Percentiles rank a stretch among this genome's conserved stretches.
Evolutionary conservation across 2,797 vertebrate species (phyloP).

Genomic region (Scomberomorus guttatus): DNA sequence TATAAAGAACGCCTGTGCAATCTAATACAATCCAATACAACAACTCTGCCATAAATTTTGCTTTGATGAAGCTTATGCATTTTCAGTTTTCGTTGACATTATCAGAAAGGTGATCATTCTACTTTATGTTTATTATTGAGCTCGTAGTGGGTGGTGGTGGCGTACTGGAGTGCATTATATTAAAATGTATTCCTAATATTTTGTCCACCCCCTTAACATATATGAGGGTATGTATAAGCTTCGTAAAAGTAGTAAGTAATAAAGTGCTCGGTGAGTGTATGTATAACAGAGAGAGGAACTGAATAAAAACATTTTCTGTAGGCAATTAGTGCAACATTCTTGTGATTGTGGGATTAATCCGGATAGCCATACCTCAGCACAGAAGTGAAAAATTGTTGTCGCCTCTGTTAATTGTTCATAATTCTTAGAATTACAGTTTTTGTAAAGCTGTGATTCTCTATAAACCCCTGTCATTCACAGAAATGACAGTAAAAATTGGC

Average conservation of each 20-base stretch:
- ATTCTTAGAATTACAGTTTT: neutral
- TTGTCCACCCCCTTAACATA: neutral
- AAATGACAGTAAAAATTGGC: neutral
- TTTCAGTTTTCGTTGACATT: no score
- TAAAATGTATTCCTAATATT: neutral
- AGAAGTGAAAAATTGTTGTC: neutral
- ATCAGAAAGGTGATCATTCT: no score
- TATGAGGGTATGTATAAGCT: no score
- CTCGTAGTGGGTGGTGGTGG: neutral
- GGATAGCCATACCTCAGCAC: neutral
- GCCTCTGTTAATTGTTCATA: neutral
- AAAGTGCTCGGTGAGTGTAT: no score
- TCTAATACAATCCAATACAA: no score
- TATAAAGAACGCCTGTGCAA: no score
- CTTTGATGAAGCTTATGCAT: no score
- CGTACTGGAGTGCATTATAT: no score
- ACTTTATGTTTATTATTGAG: no score
- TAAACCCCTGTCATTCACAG: neutral
- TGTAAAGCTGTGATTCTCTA: neutral
- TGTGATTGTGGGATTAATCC: neutral
- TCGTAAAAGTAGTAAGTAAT: neutral
- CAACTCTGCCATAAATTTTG: no score
- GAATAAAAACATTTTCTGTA: neutral
- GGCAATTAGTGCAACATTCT: neutral
- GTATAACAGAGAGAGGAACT: neutral